These are phyloP conservation scores for Ophiothrix spiculata DNA, from an alignment of 35 echinoderm and acorn worm genomes.

Conservation along the genomic window DNA sequence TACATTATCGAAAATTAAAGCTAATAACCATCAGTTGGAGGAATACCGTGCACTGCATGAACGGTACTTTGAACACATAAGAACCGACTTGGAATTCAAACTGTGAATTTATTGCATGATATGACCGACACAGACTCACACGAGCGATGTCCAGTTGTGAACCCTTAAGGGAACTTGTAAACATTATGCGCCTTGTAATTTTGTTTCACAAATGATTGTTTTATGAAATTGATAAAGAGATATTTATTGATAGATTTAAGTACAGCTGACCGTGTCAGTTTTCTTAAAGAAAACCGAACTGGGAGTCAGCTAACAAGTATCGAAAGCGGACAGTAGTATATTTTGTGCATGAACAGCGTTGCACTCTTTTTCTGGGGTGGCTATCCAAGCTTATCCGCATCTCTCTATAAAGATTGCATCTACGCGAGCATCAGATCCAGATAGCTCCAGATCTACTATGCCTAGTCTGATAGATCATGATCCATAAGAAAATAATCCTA, in stretches of 20 bases:
- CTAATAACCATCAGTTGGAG: neutral
- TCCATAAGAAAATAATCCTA: no score
- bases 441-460: no score
- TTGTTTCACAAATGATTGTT: neutral
- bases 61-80: neutral
- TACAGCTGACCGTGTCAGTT: neutral
- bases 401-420: no score
- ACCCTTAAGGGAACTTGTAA: neutral
- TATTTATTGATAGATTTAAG: neutral
- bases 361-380: no score
- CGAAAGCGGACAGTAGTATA: no score
- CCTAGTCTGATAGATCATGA: no score
- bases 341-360: no score
- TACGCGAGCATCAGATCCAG: no score
- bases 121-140: neutral
- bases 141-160: neutral
- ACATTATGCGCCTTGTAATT: neutral
- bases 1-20: neutral
- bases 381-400: no score
- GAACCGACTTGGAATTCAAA: neutral
- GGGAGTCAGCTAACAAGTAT: no score
- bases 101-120: neutral
- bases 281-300: constrained; percentile 8
- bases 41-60: neutral
- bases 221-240: neutral